phyloP scores from a whole-genome alignment of 2,888 invertebrate genomes.

The Drosophila nigricruria region DNA sequence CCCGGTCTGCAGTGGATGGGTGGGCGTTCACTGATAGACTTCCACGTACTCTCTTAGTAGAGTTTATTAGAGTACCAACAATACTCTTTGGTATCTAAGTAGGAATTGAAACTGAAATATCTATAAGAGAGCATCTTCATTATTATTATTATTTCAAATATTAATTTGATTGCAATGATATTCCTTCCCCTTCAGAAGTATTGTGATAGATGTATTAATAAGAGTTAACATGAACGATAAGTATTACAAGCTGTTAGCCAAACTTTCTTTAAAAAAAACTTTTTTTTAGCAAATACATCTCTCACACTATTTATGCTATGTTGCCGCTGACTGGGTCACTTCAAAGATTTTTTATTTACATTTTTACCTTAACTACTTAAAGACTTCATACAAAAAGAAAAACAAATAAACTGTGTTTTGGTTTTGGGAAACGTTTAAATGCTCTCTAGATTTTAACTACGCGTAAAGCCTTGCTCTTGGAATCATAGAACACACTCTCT shows the following conservation, averaged over 20 bases:
- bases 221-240: background rate
- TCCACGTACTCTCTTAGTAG: conserved; percentile 17
- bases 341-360: background rate
- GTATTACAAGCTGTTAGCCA: background rate
- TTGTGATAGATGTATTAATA: background rate
- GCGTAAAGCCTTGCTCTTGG: conserved; percentile 9
- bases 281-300: background rate
- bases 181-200: too few relatives aligned
- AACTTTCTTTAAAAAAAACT: background rate
- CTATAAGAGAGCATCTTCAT: too few relatives aligned
- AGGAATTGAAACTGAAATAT: too few relatives aligned
- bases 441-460: background rate
- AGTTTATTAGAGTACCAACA: background rate
- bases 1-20: conserved; percentile 44
- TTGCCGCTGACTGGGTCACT: background rate
- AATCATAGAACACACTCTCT: background rate
- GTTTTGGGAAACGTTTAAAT: background rate
- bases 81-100: background rate
- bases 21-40: conserved; percentile 55
- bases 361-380: background rate
- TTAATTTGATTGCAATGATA: too few relatives aligned
- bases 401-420: background rate
- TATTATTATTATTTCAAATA: background rate
- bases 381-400: background rate
- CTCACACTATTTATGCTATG: background rate